These are phyloP conservation scores for Calephelis virginiensis DNA, from an alignment of 1,140 invertebrate genomes.

Conservation along the genomic window DNA sequence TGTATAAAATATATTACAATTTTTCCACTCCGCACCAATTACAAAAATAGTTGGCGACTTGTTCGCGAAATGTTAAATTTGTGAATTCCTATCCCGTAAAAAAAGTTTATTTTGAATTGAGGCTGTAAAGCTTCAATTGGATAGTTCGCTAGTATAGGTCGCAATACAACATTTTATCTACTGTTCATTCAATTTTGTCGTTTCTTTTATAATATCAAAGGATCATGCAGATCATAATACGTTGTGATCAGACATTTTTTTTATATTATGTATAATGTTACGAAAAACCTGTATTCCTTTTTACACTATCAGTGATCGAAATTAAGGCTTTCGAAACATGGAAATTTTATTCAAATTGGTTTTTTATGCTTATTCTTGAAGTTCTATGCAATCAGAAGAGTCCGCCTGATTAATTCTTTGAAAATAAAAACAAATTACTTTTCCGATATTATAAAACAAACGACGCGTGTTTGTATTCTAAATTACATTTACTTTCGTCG, in stretches of 20 bases:
- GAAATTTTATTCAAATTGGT: too few species aligned
- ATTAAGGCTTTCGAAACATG: too few species aligned
- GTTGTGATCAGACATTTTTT: too few species aligned
- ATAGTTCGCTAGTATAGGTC: conserved; percentile 66
- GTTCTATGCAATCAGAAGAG: too few species aligned
- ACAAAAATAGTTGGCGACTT: not conserved
- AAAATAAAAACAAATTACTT: not conserved
- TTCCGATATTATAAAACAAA: conserved; percentile 1
- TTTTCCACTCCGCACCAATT: not conserved
- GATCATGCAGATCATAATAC: not conserved
- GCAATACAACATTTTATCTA: conserved; percentile 39
- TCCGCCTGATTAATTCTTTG: too few species aligned
- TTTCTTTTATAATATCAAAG: not conserved
- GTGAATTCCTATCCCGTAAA: not conserved
- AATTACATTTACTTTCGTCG: conserved; percentile 40
- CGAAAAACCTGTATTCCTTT: too few species aligned
- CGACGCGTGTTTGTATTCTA: conserved; percentile 43
- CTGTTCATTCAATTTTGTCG: conserved; percentile 45
- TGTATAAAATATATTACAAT: not conserved
- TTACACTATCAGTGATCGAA: too few species aligned
- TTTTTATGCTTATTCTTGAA: too few species aligned
- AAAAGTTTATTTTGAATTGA: conserved; percentile 20
- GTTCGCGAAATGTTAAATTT: conserved; percentile 12
- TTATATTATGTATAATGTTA: too few species aligned
- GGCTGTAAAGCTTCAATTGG: conserved; percentile 32